Evolutionary conservation across 2,888 invertebrate genomes (phyloP).

Genomic region (Tineola bisselliella): DNA sequence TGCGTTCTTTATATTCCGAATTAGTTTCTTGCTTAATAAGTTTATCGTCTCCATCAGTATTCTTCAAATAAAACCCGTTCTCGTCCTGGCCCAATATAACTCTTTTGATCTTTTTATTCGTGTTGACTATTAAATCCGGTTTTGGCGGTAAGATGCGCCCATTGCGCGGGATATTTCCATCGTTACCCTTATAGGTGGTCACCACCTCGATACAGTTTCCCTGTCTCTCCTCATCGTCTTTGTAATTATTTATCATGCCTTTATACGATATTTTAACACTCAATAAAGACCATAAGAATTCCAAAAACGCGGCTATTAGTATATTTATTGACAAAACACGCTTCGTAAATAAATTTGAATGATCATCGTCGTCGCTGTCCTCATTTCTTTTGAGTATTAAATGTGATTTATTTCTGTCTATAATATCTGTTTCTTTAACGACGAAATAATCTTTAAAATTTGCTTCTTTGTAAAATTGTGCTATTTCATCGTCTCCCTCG

Average conservation of each 20-base stretch:
- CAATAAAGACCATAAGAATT: constrained; percentile 69
- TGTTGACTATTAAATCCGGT: constrained; percentile 64
- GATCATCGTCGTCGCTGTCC: constrained; percentile 24
- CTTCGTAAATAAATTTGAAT: constrained; percentile 42
- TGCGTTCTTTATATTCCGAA: constrained; percentile 55
- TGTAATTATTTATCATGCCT: constrained; percentile 71
- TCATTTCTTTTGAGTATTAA: constrained; percentile 39
- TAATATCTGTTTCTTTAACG: constrained; percentile 42
- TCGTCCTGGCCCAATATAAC: constrained; percentile 57
- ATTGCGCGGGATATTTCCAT: constrained; percentile 41
- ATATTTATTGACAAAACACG: constrained; percentile 68
- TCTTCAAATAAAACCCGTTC: constrained; percentile 51
- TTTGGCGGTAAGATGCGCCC: constrained; percentile 50
- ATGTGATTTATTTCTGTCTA: constrained; percentile 47
- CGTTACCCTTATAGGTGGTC: constrained; percentile 66
- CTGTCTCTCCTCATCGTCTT: constrained; percentile 50
- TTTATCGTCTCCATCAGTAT: constrained; percentile 52
- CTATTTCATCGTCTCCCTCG: constrained; percentile 33
- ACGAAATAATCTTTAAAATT: constrained; percentile 44
- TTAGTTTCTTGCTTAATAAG: constrained; percentile 50
- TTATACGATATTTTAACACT: constrained; percentile 68
- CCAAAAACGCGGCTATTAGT: constrained; percentile 66
- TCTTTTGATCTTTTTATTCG: constrained; percentile 61
- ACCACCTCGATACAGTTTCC: constrained; percentile 63
- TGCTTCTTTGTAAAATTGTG: constrained; percentile 51